Evolutionary conservation across 2,797 vertebrate genomes (phyloP).

Genomic region (Sebastes iracundus): DNA sequence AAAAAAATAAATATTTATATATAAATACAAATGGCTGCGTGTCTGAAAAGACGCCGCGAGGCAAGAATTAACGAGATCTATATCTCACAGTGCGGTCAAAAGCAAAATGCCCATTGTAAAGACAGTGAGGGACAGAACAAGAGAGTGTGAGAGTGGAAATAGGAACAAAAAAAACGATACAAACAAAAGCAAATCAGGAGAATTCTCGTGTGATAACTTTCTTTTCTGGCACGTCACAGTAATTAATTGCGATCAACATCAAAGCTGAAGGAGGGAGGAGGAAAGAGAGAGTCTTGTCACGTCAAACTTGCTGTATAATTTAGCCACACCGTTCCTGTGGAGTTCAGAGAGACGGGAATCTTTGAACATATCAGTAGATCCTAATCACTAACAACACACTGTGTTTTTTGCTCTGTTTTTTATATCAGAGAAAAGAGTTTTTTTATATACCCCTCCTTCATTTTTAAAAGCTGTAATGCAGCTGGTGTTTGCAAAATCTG

Average conservation of each 20-base stretch:
- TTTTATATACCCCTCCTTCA: not conserved
- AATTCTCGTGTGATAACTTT: slow-evolving; percentile 39
- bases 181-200: slow-evolving; percentile 51
- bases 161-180: not conserved
- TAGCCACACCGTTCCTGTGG: slow-evolving; percentile 32
- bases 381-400: slow-evolving; percentile 58
- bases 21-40: slow-evolving; percentile 33
- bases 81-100: slow-evolving; percentile 51
- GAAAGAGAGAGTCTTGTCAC: slow-evolving; percentile 25
- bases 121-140: not conserved
- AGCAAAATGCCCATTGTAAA: slow-evolving; percentile 32
- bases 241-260: slow-evolving; percentile 76
- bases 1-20: not conserved
- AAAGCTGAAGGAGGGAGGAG: slow-evolving; percentile 47
- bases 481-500: not conserved
- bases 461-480: slow-evolving; percentile 1
- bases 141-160: not conserved
- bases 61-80: slow-evolving; percentile 76
- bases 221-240: slow-evolving; percentile 55
- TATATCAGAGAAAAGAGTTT: slow-evolving; percentile 18
- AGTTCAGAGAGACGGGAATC: slow-evolving; percentile 59
- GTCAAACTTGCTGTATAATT: slow-evolving; percentile 57
- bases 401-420: slow-evolving; percentile 12
- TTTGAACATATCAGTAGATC: slow-evolving; percentile 61
- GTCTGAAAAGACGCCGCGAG: slow-evolving; percentile 67